Percentiles rank a stretch among this genome's conserved stretches.
phyloP scores from a whole-genome alignment of 2,888 invertebrate species.

The Steromphala cineraria region DNA sequence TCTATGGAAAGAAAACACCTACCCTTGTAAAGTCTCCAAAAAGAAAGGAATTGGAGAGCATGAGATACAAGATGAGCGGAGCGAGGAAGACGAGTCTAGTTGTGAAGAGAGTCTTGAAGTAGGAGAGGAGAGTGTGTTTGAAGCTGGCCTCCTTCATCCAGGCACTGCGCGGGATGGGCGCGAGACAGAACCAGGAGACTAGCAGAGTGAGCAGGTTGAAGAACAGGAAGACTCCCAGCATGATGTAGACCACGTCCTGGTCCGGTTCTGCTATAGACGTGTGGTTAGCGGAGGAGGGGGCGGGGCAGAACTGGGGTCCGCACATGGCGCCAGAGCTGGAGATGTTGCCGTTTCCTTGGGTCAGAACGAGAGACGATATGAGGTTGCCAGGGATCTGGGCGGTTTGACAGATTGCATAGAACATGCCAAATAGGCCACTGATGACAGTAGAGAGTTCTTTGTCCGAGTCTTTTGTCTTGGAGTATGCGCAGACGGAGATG shows the following conservation, averaged over 20 bases:
- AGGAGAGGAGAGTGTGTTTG: constrained; percentile 43
- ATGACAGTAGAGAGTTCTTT: constrained; percentile 56
- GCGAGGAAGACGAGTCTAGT: constrained; percentile 60
- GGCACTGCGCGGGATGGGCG: constrained; percentile 45
- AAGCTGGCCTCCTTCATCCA: constrained; percentile 36
- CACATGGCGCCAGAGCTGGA: constrained; percentile 28
- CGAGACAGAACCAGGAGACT: constrained; percentile 52
- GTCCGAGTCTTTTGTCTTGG: constrained; percentile 51
- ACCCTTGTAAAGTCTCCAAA: constrained; percentile 72
- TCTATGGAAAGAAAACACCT: constrained; percentile 18
- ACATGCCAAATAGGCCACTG: constrained; percentile 67
- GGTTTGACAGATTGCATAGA: constrained; percentile 65
- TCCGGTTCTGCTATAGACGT: constrained; percentile 52
- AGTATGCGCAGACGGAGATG: constrained; percentile 61
- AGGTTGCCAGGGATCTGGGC: constrained; percentile 69
- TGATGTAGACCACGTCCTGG: constrained; percentile 50
- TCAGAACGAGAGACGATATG: constrained; percentile 66
- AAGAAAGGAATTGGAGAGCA: constrained; percentile 68
- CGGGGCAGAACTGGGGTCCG: constrained; percentile 40
- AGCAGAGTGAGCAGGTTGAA: constrained; percentile 59
- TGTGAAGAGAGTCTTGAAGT: constrained; percentile 47
- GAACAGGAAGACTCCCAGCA: constrained; percentile 62
- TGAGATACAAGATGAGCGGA: constrained; percentile 67
- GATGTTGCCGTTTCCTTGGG: constrained; percentile 46
- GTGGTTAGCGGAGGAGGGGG: constrained; percentile 30